Base-by-base conservation (phyloP, 2,113 vertebrate species). In the Pholis gunnellus region DNA sequence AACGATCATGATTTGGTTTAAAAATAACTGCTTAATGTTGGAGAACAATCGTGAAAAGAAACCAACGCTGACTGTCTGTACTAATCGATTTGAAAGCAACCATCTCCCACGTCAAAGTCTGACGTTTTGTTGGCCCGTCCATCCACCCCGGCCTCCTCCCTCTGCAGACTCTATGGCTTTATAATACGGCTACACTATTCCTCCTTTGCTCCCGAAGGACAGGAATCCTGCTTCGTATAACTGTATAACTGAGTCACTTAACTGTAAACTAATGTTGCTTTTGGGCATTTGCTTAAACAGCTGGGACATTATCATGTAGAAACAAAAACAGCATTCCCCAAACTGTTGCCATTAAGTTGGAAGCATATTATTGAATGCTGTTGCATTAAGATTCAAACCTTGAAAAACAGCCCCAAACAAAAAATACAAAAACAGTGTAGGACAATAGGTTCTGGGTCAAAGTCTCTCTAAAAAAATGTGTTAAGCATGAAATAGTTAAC, bases 401-500 rank as follows among this genome's bases (percentile, higher is more conserved):
- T 60, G 2, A 2, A 56, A 31, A 63, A 71, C 9, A 56, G 18
- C 10, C 17, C 13, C 7, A 63, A 72, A 38, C 25, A 13, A 38
- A 59, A 40, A 36, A 38, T 15, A 46, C 0, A 38, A 0, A 59
- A 57, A 42, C 0, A 60, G 17, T 9, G 22, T 18, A 6, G 57
- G 36, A 61, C 60, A 74, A 25, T 27, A 38, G 22, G 18, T 85
- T 80, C 65, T 75, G 54, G 68, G 70, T 80, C 66, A 56, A 34
- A 40, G 52, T 29, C 44, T 67, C 2, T 34, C 9, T 66, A 29
- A n/a, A 64, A 50, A 34, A 69, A 42, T 20, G 20, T 70, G 66
- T 48, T 48, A 69, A 73, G 42, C 79, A 78, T 76, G 85, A 88
- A 90, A 88, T 61, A 74, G 87, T 82, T 91, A 88, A 89, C 84